Base-by-base conservation (phyloP, 1,140 invertebrate genomes). In the Drosophila gunungcola region DNA sequence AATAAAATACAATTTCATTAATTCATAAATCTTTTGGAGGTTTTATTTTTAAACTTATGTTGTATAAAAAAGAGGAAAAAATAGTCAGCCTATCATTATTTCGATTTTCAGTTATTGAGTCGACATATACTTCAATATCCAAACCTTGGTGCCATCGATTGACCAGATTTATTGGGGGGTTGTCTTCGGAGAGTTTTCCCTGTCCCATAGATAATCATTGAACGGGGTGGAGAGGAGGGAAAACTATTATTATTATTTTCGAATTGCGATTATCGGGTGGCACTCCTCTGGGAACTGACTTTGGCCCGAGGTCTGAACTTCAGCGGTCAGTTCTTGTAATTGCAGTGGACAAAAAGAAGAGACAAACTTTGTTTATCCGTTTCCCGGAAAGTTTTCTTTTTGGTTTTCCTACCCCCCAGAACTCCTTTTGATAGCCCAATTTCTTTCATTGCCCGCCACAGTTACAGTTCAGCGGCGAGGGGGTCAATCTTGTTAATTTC, bases 401-500 rank as follows among this genome's bases (percentile, higher is more conserved):
- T 43, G 12, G 21, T 13, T 32, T 58, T 21, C 42, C 29, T 32
- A 5, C 29, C 10, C 13, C n/a, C 9, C 7, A 29, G 27, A 27
- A n/a, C 36, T 43, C 57, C 29, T 69, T 48, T 74, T 81, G 58
- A 85, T 86, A 78, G 83, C 78, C 76, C 84, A 73, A 83, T 88
- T 89, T 89, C 84, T 80, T 89, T 89, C 77, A 84, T 84, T 89
- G 78, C 77, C 62, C 38, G 67, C 64, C 45, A 51, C 25, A 67
- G 61, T 67, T 67, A 49, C 34, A 53, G 34, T 49, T 32, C 48
- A 36, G 38, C 21, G 51, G 25, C 41, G 32, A 45, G 79, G 72
- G 64, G 77, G 69, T 84, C 84, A 89, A 89, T 89, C 84, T 89
- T 89, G 84, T 89, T 89, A 89, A 89, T 89, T 80, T 89, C 85